phyloP scores from a whole-genome alignment of 2,113 vertebrate species.

The Cyprinodon variegatus region DNA sequence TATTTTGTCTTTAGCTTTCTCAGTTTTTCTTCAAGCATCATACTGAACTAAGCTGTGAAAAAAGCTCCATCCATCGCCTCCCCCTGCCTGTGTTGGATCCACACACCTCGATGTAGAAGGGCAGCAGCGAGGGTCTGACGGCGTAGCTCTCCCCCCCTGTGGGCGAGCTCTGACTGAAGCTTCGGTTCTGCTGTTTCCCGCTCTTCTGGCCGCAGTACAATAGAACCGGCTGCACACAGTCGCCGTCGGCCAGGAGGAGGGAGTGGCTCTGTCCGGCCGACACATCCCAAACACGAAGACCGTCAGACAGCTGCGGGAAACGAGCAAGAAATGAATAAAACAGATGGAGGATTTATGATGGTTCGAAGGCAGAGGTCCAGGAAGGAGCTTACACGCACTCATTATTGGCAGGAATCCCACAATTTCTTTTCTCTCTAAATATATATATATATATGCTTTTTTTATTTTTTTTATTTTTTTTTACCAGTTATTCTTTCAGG shows the following conservation, averaged over 20 bases:
- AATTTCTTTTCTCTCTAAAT: no score
- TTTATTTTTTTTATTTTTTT: neutral
- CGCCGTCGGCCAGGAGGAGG: slow-evolving; percentile 88
- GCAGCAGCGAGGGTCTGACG: slow-evolving; percentile 80
- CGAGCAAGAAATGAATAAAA: neutral
- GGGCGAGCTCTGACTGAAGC: slow-evolving; percentile 55
- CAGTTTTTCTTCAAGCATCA: neutral
- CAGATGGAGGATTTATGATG: neutral
- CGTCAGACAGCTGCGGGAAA: slow-evolving; percentile 80
- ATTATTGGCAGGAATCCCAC: neutral
- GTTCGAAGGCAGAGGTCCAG: neutral
- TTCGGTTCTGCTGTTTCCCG: slow-evolving; percentile 10
- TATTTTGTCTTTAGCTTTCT: neutral
- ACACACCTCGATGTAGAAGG: slow-evolving; percentile 87
- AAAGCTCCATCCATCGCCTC: slow-evolving; percentile 3
- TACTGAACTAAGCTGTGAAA: neutral
- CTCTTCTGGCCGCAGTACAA: slow-evolving; percentile 88
- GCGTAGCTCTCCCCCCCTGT: slow-evolving; percentile 64
- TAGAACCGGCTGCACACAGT: slow-evolving; percentile 89
- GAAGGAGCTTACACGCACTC: neutral
- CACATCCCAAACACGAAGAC: slow-evolving; percentile 85
- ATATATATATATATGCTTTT: no score
- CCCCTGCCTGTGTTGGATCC: neutral
- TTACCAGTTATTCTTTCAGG: neutral
- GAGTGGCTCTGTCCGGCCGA: slow-evolving; percentile 91